Conservation (phyloP, 2,797 vertebrate genomes). For the Bucorvus abyssinicus region DNA sequence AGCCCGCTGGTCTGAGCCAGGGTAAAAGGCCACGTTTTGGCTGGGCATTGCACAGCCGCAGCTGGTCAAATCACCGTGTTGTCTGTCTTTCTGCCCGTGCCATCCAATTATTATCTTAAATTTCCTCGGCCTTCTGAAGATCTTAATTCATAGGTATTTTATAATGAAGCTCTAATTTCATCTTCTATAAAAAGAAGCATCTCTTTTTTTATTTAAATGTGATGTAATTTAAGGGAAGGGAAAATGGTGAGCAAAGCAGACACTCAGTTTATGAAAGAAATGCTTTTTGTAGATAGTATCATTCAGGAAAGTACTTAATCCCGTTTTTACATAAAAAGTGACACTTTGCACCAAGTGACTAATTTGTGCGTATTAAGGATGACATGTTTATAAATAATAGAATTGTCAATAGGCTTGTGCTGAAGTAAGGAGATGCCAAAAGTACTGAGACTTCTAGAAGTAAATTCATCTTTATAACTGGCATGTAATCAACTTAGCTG, state of each 20-base stretch:
- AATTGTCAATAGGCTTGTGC: conserved; percentile 69
- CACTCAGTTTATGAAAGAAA: conserved; percentile 8
- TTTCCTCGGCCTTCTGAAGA: neutral
- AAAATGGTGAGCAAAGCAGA: neutral
- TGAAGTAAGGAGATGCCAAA: conserved; percentile 72
- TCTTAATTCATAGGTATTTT: neutral
- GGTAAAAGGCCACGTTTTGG: neutral
- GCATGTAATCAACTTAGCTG: conserved; percentile 81
- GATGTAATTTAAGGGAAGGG: neutral
- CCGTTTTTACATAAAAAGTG: conserved; percentile 60
- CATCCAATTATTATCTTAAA: neutral
- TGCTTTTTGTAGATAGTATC: conserved; percentile 2
- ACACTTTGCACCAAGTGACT: conserved; percentile 68
- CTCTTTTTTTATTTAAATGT: neutral
- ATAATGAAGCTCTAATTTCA: neutral
- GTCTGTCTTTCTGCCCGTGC: neutral
- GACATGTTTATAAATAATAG: conserved; percentile 81
- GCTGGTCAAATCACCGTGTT: neutral
- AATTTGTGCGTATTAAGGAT: conserved; percentile 77
- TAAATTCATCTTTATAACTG: conserved; percentile 81
- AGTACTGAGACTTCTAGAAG: conserved; percentile 67
- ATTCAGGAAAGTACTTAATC: conserved; percentile 65
- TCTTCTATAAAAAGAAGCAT: neutral
- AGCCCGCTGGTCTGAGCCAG: neutral
- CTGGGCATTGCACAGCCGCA: fast-evolving